These are phyloP conservation scores for Exocentrus adspersus DNA, from an alignment of 2,888 invertebrate genomes.

Conservation along the genomic window DNA sequence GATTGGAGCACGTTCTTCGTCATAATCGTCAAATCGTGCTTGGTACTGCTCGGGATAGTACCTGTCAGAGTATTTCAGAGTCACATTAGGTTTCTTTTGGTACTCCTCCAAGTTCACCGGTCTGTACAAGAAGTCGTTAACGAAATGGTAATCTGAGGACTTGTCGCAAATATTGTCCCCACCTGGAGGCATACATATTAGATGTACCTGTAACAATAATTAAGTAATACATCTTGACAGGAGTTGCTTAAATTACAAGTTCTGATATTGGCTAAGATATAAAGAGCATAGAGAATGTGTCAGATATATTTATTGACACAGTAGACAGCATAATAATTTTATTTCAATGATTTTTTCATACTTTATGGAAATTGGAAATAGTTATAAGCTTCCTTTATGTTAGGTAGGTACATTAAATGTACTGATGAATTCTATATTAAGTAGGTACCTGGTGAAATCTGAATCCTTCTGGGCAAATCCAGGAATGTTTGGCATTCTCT, in stretches of 20 bases:
- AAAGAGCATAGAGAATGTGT: too few species aligned
- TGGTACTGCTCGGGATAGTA: slow-evolving; percentile 85
- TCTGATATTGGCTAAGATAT: too few species aligned
- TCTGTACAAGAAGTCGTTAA: slow-evolving; percentile 91
- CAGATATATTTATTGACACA: too few species aligned
- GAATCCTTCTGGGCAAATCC: slow-evolving; percentile 93
- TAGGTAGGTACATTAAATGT: too few species aligned
- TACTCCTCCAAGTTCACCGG: slow-evolving; percentile 87
- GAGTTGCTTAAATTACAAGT: too few species aligned
- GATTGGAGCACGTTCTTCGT: slow-evolving; percentile 57
- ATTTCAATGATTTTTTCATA: too few species aligned
- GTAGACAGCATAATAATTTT: too few species aligned
- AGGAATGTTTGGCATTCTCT: slow-evolving; percentile 88
- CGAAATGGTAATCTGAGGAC: slow-evolving; percentile 89
- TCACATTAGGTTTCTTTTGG: slow-evolving; percentile 81
- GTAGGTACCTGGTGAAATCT: slow-evolving; percentile 80
- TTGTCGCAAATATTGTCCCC: slow-evolving; percentile 90
- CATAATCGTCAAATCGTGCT: slow-evolving; percentile 68
- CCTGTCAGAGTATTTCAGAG: slow-evolving; percentile 81
- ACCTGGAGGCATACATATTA: slow-evolving; percentile 93
- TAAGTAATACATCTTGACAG: too few species aligned
- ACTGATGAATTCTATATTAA: not conserved
- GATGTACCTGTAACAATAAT: slow-evolving; percentile 79
- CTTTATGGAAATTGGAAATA: too few species aligned
- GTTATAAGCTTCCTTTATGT: too few species aligned